Base-by-base conservation (phyloP, 2,888 invertebrate genomes). In the Hartigia nigra region DNA sequence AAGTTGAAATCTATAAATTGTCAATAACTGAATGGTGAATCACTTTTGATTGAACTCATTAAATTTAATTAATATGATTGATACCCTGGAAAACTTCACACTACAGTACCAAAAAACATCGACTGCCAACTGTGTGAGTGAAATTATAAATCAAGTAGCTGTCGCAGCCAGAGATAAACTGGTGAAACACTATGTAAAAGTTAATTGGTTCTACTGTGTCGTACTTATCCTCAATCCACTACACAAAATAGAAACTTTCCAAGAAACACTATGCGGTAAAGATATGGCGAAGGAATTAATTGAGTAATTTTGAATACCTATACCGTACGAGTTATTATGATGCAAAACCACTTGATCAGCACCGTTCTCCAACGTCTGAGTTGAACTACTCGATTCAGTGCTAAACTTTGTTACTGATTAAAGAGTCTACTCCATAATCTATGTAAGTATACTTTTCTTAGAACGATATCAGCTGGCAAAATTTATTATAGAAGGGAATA, bases 61-160 rank as follows among this genome's bases (percentile, higher is more conserved):
- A 75, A 75, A 4, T n/a, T n/a, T n/a, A 12, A 31, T 75, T 31
- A 75, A 75, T 75, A 75, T 75, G 36, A 36, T 75, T 14, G 36
- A 75, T 5, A 75, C 36, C 23, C n/a, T 75, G 31, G 75, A 75
- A 39, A 75, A 4, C 37, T 12, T 3, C 23, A 36, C 36, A 74
- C 31, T 74, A 2, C 12, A 36, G 39, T 31, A 36, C 12, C 14
- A 39, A 39, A 39, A 39, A 39, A 14, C 14, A 14, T 39, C 12
- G 14, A 39, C 39, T 39, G 1, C 12, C 12, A 37, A 37, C 1
- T 14, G 14, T 4, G 39, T 39, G 39, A 39, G 14, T 39, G 12
- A 14, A 39, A 4, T 14, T 14, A 39, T 14, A 39, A 39, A 14
- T 39, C 12, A 23, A 31, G 69, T 14, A 35, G n/a, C 12, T 69